Evolutionary conservation across 2,888 invertebrate species (phyloP), one percentile per base, ranked within the genome.

Genomic region (Euclidia mi): DNA sequence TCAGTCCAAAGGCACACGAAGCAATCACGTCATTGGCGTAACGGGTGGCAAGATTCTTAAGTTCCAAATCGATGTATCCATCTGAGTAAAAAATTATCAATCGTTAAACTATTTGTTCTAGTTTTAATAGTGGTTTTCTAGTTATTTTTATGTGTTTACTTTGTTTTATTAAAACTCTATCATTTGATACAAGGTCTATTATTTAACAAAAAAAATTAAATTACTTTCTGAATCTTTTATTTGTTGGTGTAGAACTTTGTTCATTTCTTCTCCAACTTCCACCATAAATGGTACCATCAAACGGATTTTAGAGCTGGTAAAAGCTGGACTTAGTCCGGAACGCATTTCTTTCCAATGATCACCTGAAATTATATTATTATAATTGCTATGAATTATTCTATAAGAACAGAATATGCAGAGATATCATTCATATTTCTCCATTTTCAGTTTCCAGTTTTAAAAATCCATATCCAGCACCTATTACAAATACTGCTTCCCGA

Each of bases 1-100:
- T 89, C 2, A 95, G 71, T 0, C 95, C 95, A 61, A 95, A 95
- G 9, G 93, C 94, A n/a, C 91, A 87, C 1, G 93, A 89, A 0
- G 95, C 95, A 38, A 95, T 95, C 2, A 95, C 92, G 65, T 95
- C 95, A 60, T 91, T 95, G 2, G 94, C 85, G 63, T 86, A 94
- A 14, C 94, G 79, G 1, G 89, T 87, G n/a, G 87, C 88, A 7
- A 87, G 46, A 52, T 95, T 92, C 59, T 92, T 94, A 47, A 88
- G 66, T 11, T 95, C 94, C 0, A 92, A 31, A 35, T 87, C 87
- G 3, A 83, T 34, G 58, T 76, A 78, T 3, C 63, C 66, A 0
- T 56, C 85, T 88, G 58, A 6, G 25, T 12, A 4, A 6, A 12
- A 2, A 1, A 17, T 25, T 25, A n/a, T n/a, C n/a, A n/a, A n/a